Base-by-base conservation (phyloP, 2,888 invertebrate species). In the Macrosiphum euphorbiae region DNA sequence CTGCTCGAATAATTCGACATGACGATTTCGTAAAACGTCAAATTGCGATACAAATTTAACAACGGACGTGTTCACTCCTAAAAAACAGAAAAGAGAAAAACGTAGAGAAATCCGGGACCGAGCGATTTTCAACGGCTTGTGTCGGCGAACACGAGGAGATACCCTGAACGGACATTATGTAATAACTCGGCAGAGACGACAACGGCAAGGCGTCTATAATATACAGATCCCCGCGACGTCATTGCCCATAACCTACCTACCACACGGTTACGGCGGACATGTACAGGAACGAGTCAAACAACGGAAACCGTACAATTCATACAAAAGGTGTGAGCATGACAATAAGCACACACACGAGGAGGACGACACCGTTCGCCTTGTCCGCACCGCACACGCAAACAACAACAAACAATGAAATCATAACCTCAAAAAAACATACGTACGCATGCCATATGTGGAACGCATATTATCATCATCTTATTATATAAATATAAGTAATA, bases 341-440 rank as follows among this genome's bases (percentile, higher is more conserved):
- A 44, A 44, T 28, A 52, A 52, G 8, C n/a, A 67, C 78, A 24
- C 35, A 35, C 78, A 50, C n/a, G 47, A 44, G 67, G 50, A 78
- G 35, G 20, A 91, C 28, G 0, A 78, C 78, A 84, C 44, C 50
- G 26, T 47, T 35, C 35, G 67, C 16, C 24, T 61, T 10, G 28
- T 85, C 20, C 55, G 26, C 26, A 44, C 50, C 78, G 61, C 61
- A 78, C 47, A 50, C 58, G 26, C 35, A 0, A 16, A 28, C 67
- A n/a, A 44, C 35, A 44, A 86, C 87, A 47, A 61, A 92, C 61
- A 78, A 88, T 88, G 78, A 78, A 92, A 88, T 52, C 78, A 92
- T 92, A 92, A 92, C 92, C 92, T 92, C 92, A 92, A 92, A 92
- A 88, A 88, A 88, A 26, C 35, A 91, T 20, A 28, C 52, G 35